Evolutionary conservation across 2,113 vertebrate genomes (phyloP).

Genomic region (Heterotis niloticus): DNA sequence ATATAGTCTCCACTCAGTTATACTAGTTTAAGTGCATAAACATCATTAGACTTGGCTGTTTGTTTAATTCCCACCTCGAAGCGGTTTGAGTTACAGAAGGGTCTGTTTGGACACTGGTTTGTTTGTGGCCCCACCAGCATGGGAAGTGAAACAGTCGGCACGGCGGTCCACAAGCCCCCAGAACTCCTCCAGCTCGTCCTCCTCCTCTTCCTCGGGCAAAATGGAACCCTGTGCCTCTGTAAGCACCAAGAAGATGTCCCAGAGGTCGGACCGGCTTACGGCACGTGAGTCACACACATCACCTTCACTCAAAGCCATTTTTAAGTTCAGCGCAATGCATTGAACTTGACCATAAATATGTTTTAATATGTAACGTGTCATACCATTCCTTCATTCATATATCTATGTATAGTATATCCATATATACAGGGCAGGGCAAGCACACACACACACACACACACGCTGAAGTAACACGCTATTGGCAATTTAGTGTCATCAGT

Average conservation of each 20-base stretch:
- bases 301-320: neutral
- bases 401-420: too few species aligned
- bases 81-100: neutral
- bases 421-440: too few species aligned
- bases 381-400: too few species aligned
- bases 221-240: constrained; percentile 70
- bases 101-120: neutral
- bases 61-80: neutral
- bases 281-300: constrained; percentile 68
- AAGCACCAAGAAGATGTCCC: constrained; percentile 78
- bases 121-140: constrained; percentile 45
- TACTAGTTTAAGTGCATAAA: too few species aligned
- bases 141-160: constrained; percentile 71
- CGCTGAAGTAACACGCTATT: too few species aligned
- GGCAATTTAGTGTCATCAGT: too few species aligned
- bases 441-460: too few species aligned
- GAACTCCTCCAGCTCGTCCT: constrained; percentile 65
- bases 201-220: constrained; percentile 66
- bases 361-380: too few species aligned
- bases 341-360: too few species aligned
- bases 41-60: too few species aligned
- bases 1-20: too few species aligned
- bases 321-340: too few species aligned
- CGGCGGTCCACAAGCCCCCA: constrained; percentile 62
- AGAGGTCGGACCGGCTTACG: constrained; percentile 79